These are phyloP conservation scores for Neotoxoptera formosana DNA, from an alignment of 1,140 invertebrate genomes.

Conservation along the genomic window DNA sequence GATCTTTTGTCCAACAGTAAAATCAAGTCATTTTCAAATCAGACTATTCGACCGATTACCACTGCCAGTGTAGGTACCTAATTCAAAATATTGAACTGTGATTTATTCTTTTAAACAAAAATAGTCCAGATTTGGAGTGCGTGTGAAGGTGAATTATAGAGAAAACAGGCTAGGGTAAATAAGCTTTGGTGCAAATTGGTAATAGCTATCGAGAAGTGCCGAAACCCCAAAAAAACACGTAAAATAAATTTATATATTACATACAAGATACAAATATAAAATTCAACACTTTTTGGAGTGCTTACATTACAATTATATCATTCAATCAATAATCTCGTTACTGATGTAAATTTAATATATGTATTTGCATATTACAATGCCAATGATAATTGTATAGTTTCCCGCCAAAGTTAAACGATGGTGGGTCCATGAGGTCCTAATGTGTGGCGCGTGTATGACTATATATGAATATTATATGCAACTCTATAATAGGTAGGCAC, in stretches of 20 bases:
- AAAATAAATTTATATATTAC: neutral
- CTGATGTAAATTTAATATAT: neutral
- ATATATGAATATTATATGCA: neutral
- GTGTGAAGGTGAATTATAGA: neutral
- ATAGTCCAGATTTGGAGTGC: neutral
- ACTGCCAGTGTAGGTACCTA: too few relatives aligned
- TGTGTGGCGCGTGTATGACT: neutral
- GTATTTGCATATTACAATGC: neutral
- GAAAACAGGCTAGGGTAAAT: neutral
- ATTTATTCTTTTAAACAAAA: neutral
- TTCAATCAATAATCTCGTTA: too few relatives aligned
- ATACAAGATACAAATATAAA: neutral
- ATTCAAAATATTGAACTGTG: neutral
- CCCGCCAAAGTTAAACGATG: neutral
- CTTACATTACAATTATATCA: too few relatives aligned
- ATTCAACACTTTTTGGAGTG: too few relatives aligned
- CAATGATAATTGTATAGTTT: neutral
- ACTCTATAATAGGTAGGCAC: neutral
- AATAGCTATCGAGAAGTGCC: too few relatives aligned
- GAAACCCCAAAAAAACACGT: neutral
- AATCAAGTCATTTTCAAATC: too few relatives aligned
- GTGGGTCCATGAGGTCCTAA: neutral
- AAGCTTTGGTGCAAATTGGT: too few relatives aligned
- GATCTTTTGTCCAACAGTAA: neutral
- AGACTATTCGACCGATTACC: neutral